A percentile compares a stretch with the other conserved stretches of the same genome.
These are phyloP conservation scores for Hyperoodon ampullatus DNA, from an alignment of 2,113 vertebrate species.

Conservation along the genomic window DNA sequence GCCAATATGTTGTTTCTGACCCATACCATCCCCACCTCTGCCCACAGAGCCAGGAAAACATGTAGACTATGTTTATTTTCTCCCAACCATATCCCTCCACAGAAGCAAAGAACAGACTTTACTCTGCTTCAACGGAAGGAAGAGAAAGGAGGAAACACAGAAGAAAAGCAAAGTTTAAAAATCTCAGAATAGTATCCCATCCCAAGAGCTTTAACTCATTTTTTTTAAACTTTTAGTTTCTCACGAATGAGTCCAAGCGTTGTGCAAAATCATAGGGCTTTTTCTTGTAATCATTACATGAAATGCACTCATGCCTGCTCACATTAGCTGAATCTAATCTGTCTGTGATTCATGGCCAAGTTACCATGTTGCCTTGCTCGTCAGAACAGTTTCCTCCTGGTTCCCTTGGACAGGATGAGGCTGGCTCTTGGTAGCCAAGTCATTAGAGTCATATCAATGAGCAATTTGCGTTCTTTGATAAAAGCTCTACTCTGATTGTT, in stretches of 20 bases:
- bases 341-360: neutral
- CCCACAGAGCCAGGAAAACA: neutral
- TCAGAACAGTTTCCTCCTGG: neutral
- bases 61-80: neutral
- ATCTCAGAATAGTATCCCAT: neutral
- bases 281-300: neutral
- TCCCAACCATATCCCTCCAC: neutral
- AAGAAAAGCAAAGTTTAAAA: neutral
- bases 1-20: neutral
- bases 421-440: neutral
- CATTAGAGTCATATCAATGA: neutral
- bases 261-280: neutral
- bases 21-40: neutral
- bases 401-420: neutral
- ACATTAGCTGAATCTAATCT: neutral
- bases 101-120: neutral
- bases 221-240: slow-evolving; percentile 6
- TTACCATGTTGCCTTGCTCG: neutral
- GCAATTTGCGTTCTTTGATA: slow-evolving; percentile 10
- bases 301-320: neutral
- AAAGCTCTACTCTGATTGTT: neutral
- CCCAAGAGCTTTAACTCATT: neutral
- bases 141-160: neutral
- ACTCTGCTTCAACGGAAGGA: neutral
- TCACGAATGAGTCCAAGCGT: neutral